Evolutionary conservation across 2,888 invertebrate genomes (phyloP), one percentile per base, ranked within the genome.

Genomic region (Hypsopygia costalis): DNA sequence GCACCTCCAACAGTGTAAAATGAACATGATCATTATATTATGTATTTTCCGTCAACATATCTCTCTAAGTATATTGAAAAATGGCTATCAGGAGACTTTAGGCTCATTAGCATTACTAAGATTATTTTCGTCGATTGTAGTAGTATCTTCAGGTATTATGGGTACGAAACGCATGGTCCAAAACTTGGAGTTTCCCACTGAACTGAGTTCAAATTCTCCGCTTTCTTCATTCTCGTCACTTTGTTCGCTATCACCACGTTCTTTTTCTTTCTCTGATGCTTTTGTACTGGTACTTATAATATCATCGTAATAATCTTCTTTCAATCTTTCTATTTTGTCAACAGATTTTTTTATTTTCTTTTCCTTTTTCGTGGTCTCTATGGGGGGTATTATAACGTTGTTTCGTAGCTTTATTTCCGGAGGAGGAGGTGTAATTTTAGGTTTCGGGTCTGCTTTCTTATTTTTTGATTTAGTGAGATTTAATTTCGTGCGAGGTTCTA

Each of bases 231-330:
- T 61, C 0, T 70, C 71, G 1, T 75, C 71, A 38, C 56, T 52
- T 6, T 68, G 66, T 7, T 66, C 67, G 3, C 64, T 65, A 5
- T 43, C 9, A 1, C 60, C 56, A 9, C 47, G 49, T 6, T 54
- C 57, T 1, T 28, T 43, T 1, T 50, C 40, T 35, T 58, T 62
- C 34, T 56, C 57, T 11, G 54, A 30, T 8, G 34, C 30, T 41
- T 52, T 63, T 3, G 56, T 57, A 10, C 61, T 65, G 11, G 56
- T 55, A 1, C 46, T 33, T n/a, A n/a, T n/a, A 12, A 72, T 65
- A 25, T 75, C 78, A 12, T 79, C 74, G 45, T 77, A 72, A 40
- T 76, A 74, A 9, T 71, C 64, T 30, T 66, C 58, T 36, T 57
- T 67, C 16, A 16, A 16, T 4, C 3, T 16, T 4, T 16, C 16